These are phyloP conservation scores for Elgaria multicarinata DNA, from an alignment of 2,113 vertebrate species.

Conservation along the genomic window DNA sequence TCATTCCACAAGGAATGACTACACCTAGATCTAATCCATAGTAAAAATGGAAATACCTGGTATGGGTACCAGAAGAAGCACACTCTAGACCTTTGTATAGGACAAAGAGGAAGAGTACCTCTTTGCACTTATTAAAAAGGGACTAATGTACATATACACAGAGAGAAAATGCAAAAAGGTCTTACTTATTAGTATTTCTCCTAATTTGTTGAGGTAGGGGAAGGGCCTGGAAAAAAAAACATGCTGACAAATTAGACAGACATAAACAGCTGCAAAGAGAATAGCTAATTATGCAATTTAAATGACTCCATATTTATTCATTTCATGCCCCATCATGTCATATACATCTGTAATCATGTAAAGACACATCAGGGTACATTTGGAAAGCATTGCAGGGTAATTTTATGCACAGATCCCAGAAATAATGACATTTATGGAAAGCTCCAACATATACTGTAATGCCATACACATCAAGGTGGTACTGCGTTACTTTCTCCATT, in stretches of 20 bases:
- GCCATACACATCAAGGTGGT: slow-evolving; percentile 34
- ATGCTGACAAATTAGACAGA: slow-evolving; percentile 20
- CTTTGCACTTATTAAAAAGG: slow-evolving; percentile 37
- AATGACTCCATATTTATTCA: slow-evolving; percentile 12
- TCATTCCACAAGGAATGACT: background rate
- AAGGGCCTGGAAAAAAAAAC: background rate
- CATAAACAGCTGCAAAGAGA: slow-evolving; percentile 33
- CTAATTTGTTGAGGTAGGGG: background rate
- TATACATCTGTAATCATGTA: slow-evolving; percentile 34
- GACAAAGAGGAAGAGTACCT: background rate
- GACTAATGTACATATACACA: slow-evolving; percentile 21
- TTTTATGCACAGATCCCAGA: slow-evolving; percentile 44
- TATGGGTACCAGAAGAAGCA: background rate
- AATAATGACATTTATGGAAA: slow-evolving; percentile 17
- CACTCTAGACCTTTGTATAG: slow-evolving; percentile 12
- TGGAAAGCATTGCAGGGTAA: slow-evolving; percentile 37
- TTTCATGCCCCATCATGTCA: slow-evolving; percentile 6
- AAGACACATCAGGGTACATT: slow-evolving; percentile 39
- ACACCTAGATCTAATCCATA: no score
- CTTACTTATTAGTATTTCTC: background rate
- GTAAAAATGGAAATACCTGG: background rate
- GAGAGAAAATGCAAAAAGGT: slow-evolving; percentile 8
- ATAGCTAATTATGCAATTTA: slow-evolving; percentile 26
- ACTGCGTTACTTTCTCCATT: slow-evolving; percentile 15
- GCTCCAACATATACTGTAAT: slow-evolving; percentile 27